phyloP scores from a whole-genome alignment of 2,113 vertebrate genomes.

The Delphinapterus leucas region DNA sequence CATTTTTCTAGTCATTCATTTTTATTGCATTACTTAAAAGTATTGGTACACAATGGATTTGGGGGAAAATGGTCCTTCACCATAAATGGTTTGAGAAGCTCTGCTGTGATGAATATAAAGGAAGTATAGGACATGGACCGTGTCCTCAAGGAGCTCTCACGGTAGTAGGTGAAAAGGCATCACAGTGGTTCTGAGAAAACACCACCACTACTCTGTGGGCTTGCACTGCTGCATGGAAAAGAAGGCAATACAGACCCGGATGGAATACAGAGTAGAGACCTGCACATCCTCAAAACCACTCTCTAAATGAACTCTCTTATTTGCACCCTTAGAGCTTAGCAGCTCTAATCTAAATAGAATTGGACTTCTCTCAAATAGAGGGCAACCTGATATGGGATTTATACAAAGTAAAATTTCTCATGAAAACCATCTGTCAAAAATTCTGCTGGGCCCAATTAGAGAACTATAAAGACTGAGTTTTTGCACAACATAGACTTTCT shows the following conservation, averaged over 20 bases:
- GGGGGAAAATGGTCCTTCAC: neutral
- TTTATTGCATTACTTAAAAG: constrained; percentile 15
- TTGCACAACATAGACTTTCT: neutral
- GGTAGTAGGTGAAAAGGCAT: neutral
- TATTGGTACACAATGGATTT: neutral
- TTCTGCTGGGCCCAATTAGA: neutral
- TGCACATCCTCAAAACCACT: neutral
- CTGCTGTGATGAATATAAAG: neutral
- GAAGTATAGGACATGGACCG: neutral
- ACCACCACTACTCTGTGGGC: neutral
- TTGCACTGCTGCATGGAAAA: neutral
- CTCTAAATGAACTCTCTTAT: neutral
- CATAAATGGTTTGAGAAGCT: neutral
- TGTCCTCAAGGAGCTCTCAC: neutral
- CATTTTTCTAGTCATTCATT: neutral
- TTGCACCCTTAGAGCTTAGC: neutral
- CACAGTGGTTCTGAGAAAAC: neutral
- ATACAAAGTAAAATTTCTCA: constrained; percentile 33
- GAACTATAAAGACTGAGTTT: constrained; percentile 5
- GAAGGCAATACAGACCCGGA: neutral
- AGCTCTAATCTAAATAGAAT: neutral
- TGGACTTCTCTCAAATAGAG: neutral
- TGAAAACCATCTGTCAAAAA: constrained; percentile 23
- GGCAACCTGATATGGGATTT: neutral
- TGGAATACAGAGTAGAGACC: neutral